Conservation (phyloP, 2,113 vertebrate species). For the Prunella fulvescens region DNA sequence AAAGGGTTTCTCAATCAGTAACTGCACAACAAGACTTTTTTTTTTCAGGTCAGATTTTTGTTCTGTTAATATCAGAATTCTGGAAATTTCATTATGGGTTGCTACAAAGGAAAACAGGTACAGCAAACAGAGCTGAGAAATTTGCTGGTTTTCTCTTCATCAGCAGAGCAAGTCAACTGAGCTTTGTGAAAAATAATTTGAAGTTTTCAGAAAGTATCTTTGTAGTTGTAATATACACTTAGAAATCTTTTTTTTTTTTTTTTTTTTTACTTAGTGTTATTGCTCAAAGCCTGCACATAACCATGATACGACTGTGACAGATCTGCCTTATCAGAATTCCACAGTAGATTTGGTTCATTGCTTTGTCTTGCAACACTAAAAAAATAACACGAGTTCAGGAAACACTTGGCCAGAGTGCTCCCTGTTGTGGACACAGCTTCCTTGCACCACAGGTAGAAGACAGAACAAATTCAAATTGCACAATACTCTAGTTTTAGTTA, state of each 20-base stretch:
- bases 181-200: neutral
- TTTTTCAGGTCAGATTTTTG: neutral
- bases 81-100: neutral
- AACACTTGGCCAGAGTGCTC: neutral
- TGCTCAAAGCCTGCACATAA: neutral
- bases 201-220: neutral
- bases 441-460: neutral
- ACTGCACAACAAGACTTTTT: neutral
- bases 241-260: neutral
- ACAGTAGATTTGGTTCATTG: neutral
- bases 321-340: neutral
- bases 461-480: neutral
- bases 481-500: neutral
- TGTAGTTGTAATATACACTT: neutral
- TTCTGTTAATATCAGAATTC: neutral
- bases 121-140: neutral
- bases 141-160: neutral
- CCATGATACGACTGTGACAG: neutral
- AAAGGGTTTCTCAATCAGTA: neutral
- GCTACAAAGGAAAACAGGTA: neutral
- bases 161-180: neutral
- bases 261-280: neutral
- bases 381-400: neutral
- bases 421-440: neutral
- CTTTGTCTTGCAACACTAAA: neutral